A percentile compares a stretch with the other conserved stretches of the same genome.
Conservation (phyloP, 2,113 vertebrate genomes). For the Pygoscelis antarcticus region DNA sequence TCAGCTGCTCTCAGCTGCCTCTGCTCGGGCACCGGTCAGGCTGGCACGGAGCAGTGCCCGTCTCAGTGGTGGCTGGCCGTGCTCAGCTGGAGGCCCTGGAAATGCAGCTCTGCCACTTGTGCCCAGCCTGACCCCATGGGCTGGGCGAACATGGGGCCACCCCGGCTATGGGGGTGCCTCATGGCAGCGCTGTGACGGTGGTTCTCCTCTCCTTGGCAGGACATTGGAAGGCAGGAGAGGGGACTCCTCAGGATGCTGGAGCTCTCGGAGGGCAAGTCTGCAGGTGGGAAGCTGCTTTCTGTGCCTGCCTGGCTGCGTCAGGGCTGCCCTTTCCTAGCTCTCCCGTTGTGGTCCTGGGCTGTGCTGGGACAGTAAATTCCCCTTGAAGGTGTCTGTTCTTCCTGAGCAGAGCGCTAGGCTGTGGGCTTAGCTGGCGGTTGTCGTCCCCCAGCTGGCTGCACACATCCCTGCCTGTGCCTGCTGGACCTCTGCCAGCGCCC, state of each 20-base stretch:
- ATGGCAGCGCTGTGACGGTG: rapidly evolving
- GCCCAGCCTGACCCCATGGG: neutral
- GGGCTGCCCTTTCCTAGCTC: neutral
- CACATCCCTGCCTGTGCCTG: neutral
- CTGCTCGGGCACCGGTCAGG: neutral
- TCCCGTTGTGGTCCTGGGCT: neutral
- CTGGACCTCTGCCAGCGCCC: neutral
- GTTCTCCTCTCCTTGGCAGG: constrained; percentile 58
- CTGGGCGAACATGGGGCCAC: rapidly evolving
- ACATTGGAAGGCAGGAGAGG: constrained; percentile 15
- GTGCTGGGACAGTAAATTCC: neutral
- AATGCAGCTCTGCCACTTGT: neutral
- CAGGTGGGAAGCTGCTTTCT: constrained; percentile 62
- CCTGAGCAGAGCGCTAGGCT: neutral
- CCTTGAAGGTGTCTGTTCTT: neutral
- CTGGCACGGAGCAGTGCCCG: neutral
- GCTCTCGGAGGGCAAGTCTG: constrained; percentile 67
- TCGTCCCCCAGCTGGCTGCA: neutral
- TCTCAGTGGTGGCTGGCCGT: rapidly evolving
- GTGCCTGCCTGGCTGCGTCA: neutral
- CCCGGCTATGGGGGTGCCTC: neutral
- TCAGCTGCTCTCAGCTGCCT: neutral
- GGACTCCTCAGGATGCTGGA: constrained; percentile 78
- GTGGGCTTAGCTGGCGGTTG: neutral
- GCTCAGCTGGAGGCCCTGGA: neutral